A percentile compares a stretch with the other conserved stretches of the same genome.
Evolutionary conservation across 2,113 vertebrate species (phyloP).

Genomic region (Thunnus thynnus): DNA sequence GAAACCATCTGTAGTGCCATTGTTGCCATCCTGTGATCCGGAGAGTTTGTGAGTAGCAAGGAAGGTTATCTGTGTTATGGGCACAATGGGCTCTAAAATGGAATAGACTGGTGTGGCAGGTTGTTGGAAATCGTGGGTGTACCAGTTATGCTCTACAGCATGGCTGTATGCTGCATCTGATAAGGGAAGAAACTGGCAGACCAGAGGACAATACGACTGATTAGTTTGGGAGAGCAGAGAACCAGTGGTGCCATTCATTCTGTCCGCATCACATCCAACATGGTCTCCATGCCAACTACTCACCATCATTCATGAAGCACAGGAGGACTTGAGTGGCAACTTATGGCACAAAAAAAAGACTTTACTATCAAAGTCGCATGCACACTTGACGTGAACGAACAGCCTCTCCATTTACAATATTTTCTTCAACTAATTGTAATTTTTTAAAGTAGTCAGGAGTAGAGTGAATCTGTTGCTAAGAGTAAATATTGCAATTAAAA

Average conservation of each 20-base stretch:
- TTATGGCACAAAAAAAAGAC: conserved; percentile 1
- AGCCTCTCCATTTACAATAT: too few relatives aligned
- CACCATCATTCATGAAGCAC: conserved; percentile 33
- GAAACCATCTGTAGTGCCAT: neutral
- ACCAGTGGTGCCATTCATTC: conserved; percentile 52
- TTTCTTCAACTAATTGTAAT: neutral
- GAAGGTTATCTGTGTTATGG: neutral
- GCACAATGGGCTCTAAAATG: conserved; percentile 19
- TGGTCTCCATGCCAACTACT: conserved; percentile 79
- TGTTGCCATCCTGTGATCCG: neutral
- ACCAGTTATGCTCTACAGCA: conserved; percentile 1
- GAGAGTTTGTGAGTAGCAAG: neutral
- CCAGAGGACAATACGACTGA: conserved; percentile 72
- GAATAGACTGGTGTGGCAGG: conserved; percentile 6
- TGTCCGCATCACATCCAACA: conserved; percentile 24
- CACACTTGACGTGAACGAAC: neutral
- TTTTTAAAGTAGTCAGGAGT: neutral
- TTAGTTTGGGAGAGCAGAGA: conserved; percentile 72
- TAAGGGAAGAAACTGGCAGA: conserved; percentile 42
- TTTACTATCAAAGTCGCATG: neutral
- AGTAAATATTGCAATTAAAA: neutral
- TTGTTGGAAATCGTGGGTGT: conserved; percentile 17
- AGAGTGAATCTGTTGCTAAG: neutral
- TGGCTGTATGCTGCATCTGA: conserved; percentile 19
- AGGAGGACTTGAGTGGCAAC: conserved; percentile 22